Evolutionary conservation across 1,140 invertebrate genomes (phyloP).

Genomic region (Rhagoletis pomonella): DNA sequence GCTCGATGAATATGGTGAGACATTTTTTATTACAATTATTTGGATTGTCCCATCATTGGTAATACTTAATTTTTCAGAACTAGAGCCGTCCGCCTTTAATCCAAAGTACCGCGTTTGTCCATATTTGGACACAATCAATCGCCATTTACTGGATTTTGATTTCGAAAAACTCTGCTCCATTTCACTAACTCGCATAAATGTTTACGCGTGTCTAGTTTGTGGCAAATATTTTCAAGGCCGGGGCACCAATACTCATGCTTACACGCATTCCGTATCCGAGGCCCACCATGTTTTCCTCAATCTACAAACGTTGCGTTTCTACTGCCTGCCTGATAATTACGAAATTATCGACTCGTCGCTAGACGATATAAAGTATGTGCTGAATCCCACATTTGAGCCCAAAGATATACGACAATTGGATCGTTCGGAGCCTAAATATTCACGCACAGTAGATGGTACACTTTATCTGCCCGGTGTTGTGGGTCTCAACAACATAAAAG

Average conservation of each 20-base stretch:
- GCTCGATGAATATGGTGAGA: constrained; percentile 24
- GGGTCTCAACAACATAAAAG: constrained; percentile 99
- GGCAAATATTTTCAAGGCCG: constrained; percentile 99
- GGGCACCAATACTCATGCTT: constrained; percentile 98
- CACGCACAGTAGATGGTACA: constrained; percentile 96
- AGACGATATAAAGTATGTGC: constrained; percentile 99
- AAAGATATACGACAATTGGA: constrained; percentile 87
- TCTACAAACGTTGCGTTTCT: constrained; percentile 97
- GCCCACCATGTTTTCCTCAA: constrained; percentile 99
- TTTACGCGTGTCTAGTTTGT: constrained; percentile 99
- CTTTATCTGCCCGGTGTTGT: constrained; percentile 97
- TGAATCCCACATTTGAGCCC: constrained; percentile 96
- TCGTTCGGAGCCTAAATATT: constrained; percentile 83
- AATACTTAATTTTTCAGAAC: constrained; percentile 34
- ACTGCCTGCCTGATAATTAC: constrained; percentile 99
- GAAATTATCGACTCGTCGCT: constrained; percentile 99
- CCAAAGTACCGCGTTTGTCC: constrained; percentile 81
- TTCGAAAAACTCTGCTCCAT: constrained; percentile 99
- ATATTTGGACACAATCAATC: constrained; percentile 97
- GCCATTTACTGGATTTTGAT: constrained; percentile 98
- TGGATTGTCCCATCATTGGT: neutral
- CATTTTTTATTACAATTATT: neutral
- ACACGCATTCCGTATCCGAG: constrained; percentile 98
- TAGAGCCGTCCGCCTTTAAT: constrained; percentile 71
- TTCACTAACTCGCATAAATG: constrained; percentile 98